Base-by-base conservation (phyloP, 2,113 vertebrate species). In the Corvus hawaiiensis region DNA sequence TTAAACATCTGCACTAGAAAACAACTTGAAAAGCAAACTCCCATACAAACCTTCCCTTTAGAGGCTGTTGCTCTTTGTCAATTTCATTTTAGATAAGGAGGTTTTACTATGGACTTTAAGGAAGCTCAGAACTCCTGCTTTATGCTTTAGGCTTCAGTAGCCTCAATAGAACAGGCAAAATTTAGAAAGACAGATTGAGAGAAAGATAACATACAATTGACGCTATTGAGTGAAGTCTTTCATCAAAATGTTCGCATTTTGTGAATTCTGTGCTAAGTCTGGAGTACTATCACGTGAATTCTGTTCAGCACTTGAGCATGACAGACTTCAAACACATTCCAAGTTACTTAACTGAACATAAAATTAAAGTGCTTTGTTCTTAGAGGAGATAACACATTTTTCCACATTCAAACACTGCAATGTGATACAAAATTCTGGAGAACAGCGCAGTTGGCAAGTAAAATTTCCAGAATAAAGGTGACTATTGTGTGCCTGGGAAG, bases 41-140 rank as follows among this genome's bases (percentile, higher is more conserved):
- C 27, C 33, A 96, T 96, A 96, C 96, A 97, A 97, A 97, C 95
- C 96, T 96, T 97, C 95, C 80, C 74, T 87, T 97, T 66, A 94
- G 91, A 96, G 66, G 54, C 73, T 93, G 43, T 32, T 89, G 77
- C 73, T 92, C 77, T 88, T 35, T 90, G 61, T 63, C 44, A 86
- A 61, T 81, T 84, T 74, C 46, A 32, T 66, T 89, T 89, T 95
- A 89, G 24, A 43, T 56, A 77, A 94, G 88, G 79, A 94, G 51
- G 49, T 72, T 95, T 95, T 91, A 56, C 69, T 93, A 32, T 3
- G 35, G 66, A 79, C 71, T 96, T 66, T 74, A 73, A 87, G 72
- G 82, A 94, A 87, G 77, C 71, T 97, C 67, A 54, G 62, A 84
- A 80, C 55, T 74, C 52, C 64, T n/a, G 39, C 56, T 84, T 91